Conservation (phyloP, 2,888 invertebrate species). For the Cryptops parisi region DNA sequence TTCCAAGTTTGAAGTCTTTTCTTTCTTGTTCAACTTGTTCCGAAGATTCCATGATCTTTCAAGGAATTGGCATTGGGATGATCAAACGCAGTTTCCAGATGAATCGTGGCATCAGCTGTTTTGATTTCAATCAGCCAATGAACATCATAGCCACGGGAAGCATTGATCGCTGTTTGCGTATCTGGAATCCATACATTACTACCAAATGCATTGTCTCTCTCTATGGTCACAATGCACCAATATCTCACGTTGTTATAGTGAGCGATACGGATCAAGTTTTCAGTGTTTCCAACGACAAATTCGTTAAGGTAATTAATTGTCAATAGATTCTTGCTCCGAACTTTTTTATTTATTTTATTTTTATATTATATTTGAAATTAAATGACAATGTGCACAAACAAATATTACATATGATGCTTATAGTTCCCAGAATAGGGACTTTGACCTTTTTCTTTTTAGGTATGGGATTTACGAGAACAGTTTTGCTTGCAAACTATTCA, state of each 20-base stretch:
- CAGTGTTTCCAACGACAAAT: constrained; percentile 3
- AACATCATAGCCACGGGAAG: constrained; percentile 5
- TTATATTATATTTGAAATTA: neutral
- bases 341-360: neutral
- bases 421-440: neutral
- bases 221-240: constrained; percentile 5
- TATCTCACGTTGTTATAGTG: neutral
- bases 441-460: neutral
- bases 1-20: neutral
- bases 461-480: constrained; percentile 7
- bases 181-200: constrained; percentile 8
- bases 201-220: neutral
- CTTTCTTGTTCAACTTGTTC: constrained; percentile 3
- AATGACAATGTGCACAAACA: too few species aligned
- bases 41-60: neutral
- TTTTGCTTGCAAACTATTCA: constrained; percentile 4
- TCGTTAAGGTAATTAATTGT: constrained; percentile 2
- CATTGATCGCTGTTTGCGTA: constrained; percentile 1
- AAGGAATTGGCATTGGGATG: neutral
- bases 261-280: neutral
- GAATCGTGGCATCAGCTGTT: neutral
- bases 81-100: neutral
- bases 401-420: neutral
- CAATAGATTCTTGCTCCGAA: neutral
- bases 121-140: neutral